Conservation (phyloP, 2,888 invertebrate genomes). For the Argyresthia albistria region DNA sequence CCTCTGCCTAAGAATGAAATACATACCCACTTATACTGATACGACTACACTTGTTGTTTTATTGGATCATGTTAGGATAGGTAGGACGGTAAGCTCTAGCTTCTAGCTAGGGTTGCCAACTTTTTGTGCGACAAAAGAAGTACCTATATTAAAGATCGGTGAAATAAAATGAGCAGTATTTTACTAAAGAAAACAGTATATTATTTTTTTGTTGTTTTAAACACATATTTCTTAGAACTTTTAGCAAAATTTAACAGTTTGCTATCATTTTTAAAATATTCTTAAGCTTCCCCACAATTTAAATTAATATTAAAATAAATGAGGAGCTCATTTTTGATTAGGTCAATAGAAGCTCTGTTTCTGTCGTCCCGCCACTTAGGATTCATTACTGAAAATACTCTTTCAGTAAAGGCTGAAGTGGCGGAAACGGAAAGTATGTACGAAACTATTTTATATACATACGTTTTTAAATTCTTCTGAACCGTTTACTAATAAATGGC, state of each 20-base stretch:
- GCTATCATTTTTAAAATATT: background rate
- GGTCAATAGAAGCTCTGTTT: slow-evolving; percentile 1
- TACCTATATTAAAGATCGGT: background rate
- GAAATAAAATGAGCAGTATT: background rate
- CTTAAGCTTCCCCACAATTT: background rate
- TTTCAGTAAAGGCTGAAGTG: background rate
- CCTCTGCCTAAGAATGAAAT: too few relatives aligned
- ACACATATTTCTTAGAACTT: background rate
- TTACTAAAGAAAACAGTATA: background rate
- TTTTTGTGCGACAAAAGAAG: background rate
- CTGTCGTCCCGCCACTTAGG: slow-evolving; percentile 1
- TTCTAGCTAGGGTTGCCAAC: background rate
- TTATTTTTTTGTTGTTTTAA: background rate
- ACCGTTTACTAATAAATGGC: background rate
- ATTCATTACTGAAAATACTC: slow-evolving; percentile 1
- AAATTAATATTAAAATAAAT: slow-evolving; percentile 1
- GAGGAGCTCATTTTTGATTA: slow-evolving; percentile 1
- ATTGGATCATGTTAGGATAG: too few relatives aligned
- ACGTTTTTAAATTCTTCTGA: background rate
- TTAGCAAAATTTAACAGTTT: background rate
- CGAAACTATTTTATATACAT: background rate
- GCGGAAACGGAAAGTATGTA: background rate
- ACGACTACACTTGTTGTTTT: too few relatives aligned
- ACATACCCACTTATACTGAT: too few relatives aligned
- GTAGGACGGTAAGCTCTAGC: too few relatives aligned